Percentiles rank a stretch among this genome's conserved stretches.
Conservation (phyloP, 2,888 invertebrate species). For the Drosophila tripunctata region DNA sequence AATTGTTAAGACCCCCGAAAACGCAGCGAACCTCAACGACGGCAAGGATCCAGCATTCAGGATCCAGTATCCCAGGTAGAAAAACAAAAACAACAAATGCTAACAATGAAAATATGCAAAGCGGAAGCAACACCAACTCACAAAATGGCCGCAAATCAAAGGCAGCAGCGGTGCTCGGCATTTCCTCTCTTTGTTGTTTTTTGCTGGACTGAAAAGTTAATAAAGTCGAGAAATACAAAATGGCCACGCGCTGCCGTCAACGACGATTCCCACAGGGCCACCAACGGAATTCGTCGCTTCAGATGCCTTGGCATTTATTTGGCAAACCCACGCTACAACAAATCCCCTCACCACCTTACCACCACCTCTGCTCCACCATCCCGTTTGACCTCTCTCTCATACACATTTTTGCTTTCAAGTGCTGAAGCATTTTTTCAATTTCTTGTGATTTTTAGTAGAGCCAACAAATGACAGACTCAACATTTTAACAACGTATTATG, state of each 20-base stretch:
- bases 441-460: constrained; percentile 69
- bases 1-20: constrained; percentile 61
- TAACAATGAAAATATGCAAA: constrained; percentile 45
- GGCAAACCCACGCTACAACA: background rate
- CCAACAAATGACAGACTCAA: constrained; percentile 75
- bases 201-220: constrained; percentile 70
- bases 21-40: constrained; percentile 41
- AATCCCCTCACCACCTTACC: too few relatives aligned
- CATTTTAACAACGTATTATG: constrained; percentile 79
- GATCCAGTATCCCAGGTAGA: too few relatives aligned
- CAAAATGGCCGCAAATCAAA: constrained; percentile 68
- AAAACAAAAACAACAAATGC: constrained; percentile 15
- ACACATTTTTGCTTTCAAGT: background rate
- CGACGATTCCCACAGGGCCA: constrained; percentile 70
- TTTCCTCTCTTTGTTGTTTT: constrained; percentile 34
- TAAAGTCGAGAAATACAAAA: constrained; percentile 68
- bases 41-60: constrained; percentile 31
- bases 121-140: constrained; percentile 41
- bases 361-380: background rate
- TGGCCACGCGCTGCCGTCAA: constrained; percentile 69
- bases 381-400: too few relatives aligned
- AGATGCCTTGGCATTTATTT: constrained; percentile 52
- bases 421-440: constrained; percentile 68
- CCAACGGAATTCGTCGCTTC: constrained; percentile 14
- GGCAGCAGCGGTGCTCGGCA: constrained; percentile 50